Percentiles rank a stretch among this genome's conserved stretches.
These are phyloP conservation scores for Sparidentex hasta DNA, from an alignment of 2,797 vertebrate genomes.

Conservation along the genomic window DNA sequence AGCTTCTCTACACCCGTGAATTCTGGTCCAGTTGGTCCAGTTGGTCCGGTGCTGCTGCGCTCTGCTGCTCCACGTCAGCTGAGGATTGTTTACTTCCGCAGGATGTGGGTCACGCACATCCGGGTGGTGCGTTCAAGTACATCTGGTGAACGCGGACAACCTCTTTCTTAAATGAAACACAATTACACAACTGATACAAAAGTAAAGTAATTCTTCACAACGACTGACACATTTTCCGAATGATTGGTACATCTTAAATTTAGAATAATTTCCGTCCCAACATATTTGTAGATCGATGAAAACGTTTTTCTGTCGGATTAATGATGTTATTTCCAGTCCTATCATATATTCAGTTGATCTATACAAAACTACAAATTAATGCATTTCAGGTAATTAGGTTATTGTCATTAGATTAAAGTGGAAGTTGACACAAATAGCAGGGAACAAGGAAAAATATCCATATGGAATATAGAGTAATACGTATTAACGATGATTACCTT, in stretches of 20 bases:
- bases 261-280: too few relatives aligned
- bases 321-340: background rate
- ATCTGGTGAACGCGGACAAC: too few relatives aligned
- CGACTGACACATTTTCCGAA: background rate
- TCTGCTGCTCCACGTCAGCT: constrained; percentile 75
- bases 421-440: background rate
- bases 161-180: too few relatives aligned
- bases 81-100: constrained; percentile 79
- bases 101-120: constrained; percentile 38
- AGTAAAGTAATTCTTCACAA: background rate
- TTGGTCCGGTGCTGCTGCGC: background rate
- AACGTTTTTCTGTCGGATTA: background rate
- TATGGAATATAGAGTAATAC: background rate
- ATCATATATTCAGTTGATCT: background rate
- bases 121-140: constrained; percentile 51
- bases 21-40: background rate
- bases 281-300: background rate
- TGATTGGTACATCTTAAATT: too few relatives aligned
- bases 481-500: background rate
- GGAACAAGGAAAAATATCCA: background rate
- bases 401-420: background rate
- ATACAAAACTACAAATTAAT: background rate
- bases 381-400: background rate
- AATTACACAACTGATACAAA: background rate
- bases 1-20: rapidly evolving